A percentile compares a stretch with the other conserved stretches of the same genome.
Evolutionary conservation across 2,797 vertebrate species (phyloP).

Genomic region (Carapus acus): DNA sequence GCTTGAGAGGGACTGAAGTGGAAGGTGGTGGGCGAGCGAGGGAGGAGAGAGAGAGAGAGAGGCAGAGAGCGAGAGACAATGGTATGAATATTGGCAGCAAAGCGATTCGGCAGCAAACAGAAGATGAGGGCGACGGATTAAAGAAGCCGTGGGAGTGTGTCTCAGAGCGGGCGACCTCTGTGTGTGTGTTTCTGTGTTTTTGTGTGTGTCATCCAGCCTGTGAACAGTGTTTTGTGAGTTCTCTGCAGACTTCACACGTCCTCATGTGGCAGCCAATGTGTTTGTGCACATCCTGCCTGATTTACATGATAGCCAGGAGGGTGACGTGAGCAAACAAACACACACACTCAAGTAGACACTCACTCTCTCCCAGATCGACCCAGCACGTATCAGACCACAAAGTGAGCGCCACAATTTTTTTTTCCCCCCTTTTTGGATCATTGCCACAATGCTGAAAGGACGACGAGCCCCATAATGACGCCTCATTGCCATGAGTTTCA

Average conservation of each 20-base stretch:
- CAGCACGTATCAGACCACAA: not conserved
- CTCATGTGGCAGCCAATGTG: not conserved
- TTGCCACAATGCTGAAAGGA: not conserved
- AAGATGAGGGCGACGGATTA: slow-evolving; percentile 18
- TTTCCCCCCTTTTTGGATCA: not conserved
- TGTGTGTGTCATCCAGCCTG: no score
- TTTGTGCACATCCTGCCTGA: slow-evolving; percentile 23
- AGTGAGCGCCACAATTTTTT: no score
- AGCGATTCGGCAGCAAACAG: slow-evolving; percentile 32
- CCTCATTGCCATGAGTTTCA: slow-evolving; percentile 53
- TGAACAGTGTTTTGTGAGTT: no score
- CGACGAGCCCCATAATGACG: slow-evolving; percentile 13
- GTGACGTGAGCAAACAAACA: not conserved
- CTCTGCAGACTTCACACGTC: slow-evolving; percentile 7
- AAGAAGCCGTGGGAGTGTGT: not conserved
- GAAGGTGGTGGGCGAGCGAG: slow-evolving; percentile 10
- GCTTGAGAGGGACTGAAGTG: slow-evolving; percentile 7
- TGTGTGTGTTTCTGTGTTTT: slow-evolving; percentile 20
- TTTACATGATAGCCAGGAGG: slow-evolving; percentile 3
- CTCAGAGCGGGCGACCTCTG: not conserved
- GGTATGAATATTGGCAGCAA: slow-evolving; percentile 16
- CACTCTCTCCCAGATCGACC: no score
- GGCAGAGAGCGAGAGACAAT: slow-evolving; percentile 6
- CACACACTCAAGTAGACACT: not conserved
- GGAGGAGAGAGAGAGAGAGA: not conserved